Conservation (phyloP, 2,888 invertebrate genomes). For the Agapostemon virescens region DNA sequence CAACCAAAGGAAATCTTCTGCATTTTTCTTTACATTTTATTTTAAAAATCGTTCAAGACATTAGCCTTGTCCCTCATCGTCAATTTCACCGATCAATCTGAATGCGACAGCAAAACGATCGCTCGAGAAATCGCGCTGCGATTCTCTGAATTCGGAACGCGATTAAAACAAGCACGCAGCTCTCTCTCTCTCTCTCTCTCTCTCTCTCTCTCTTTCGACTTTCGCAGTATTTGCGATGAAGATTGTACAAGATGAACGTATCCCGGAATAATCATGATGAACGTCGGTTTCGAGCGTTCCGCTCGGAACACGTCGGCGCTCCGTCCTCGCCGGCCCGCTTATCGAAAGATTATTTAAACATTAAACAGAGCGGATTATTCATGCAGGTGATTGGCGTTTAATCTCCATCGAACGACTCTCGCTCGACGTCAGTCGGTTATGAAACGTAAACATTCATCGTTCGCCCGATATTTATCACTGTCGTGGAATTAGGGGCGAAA, state of each 20-base stretch:
- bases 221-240: background rate
- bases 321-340: background rate
- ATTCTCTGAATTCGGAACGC: background rate
- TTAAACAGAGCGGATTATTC: slow-evolving; percentile 6
- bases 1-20: too few relatives aligned
- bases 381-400: slow-evolving; percentile 1
- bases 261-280: background rate
- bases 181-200: background rate
- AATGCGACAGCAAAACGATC: too few relatives aligned
- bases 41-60: too few relatives aligned
- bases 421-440: background rate
- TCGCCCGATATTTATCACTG: slow-evolving; percentile 17
- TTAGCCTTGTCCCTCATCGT: background rate
- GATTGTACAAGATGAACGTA: background rate
- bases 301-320: background rate
- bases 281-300: background rate
- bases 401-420: background rate
- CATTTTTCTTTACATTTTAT: too few relatives aligned
- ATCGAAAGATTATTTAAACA: slow-evolving; percentile 13
- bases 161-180: background rate
- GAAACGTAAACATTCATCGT: background rate
- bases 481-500: background rate
- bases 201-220: background rate
- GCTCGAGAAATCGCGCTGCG: too few relatives aligned
- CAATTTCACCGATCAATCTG: background rate